Conservation (phyloP, 2,113 vertebrate species). For the Chaetodon auriga region DNA sequence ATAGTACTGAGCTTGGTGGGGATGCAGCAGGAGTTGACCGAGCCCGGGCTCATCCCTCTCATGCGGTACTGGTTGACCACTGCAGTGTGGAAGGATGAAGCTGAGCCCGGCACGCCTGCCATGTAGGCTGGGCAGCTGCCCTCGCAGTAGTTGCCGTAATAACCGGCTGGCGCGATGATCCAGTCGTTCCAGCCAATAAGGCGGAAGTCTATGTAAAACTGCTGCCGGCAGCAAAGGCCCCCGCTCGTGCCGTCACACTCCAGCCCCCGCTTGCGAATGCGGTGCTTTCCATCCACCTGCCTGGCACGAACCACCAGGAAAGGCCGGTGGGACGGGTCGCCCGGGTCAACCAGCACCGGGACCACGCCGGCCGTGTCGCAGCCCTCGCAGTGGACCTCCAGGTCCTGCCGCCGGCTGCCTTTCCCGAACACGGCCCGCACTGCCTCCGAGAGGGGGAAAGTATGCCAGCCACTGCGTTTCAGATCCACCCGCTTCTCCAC, state of each 20-base stretch:
- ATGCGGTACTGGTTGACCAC: conserved; percentile 99
- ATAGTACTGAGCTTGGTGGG: conserved; percentile 99
- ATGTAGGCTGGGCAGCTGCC: conserved; percentile 98
- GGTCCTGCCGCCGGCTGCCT: conserved; percentile 91
- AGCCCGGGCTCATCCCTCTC: conserved; percentile 96
- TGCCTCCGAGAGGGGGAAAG: conserved; percentile 94
- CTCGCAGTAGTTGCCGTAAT: conserved; percentile 99
- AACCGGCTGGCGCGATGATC: conserved; percentile 99
- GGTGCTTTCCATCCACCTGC: conserved; percentile 93
- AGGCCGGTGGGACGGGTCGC: conserved; percentile 94
- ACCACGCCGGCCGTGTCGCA: conserved; percentile 90
- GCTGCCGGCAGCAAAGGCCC: conserved; percentile 97
- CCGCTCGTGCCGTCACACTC: conserved; percentile 96
- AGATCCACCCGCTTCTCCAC: conserved; percentile 97
- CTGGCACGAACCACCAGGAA: conserved; percentile 96
- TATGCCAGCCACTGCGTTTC: conserved; percentile 98
- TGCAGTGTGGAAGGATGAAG: conserved; percentile 97
- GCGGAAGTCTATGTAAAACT: conserved; percentile 99
- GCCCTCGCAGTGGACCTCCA: conserved; percentile 94
- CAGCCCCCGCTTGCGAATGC: conserved; percentile 96
- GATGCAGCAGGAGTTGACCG: conserved; percentile 99
- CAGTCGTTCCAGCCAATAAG: conserved; percentile 99
- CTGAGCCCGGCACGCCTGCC: conserved; percentile 95
- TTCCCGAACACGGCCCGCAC: conserved; percentile 91
- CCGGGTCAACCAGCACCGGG: conserved; percentile 91